A percentile compares a stretch with the other conserved stretches of the same genome.
These are phyloP conservation scores for Chromis chromis DNA, from an alignment of 2,797 vertebrate genomes.

Conservation along the genomic window DNA sequence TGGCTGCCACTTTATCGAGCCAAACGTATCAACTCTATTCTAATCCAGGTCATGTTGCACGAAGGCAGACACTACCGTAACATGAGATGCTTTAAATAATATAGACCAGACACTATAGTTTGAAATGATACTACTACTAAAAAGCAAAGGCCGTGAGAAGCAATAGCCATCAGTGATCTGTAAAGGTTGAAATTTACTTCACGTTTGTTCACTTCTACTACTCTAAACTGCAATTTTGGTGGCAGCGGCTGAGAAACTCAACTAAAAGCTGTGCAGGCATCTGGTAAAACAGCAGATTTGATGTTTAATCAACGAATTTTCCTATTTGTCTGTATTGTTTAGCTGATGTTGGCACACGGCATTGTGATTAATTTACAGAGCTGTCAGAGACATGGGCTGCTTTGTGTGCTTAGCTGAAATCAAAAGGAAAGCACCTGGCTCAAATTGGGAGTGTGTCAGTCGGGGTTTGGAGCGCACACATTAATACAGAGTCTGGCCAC, in stretches of 20 bases:
- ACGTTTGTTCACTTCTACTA: too few relatives aligned
- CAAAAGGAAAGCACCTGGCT: slow-evolving; percentile 23
- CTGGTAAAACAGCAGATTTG: background rate
- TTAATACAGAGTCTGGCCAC: slow-evolving; percentile 5
- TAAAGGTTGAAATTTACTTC: too few relatives aligned
- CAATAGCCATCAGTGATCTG: too few relatives aligned
- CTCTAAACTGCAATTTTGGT: background rate
- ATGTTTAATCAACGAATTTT: background rate
- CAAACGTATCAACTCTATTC: too few relatives aligned
- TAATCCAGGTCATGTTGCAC: background rate
- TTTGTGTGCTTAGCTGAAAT: background rate
- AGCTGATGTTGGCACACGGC: too few relatives aligned
- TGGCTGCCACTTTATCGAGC: too few relatives aligned
- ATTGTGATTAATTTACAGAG: too few relatives aligned
- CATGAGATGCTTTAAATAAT: background rate
- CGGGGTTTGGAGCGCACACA: background rate
- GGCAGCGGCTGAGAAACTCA: background rate
- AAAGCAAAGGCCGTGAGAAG: too few relatives aligned
- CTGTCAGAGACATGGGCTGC: background rate
- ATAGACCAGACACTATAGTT: background rate
- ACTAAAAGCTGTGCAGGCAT: background rate
- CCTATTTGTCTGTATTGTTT: background rate
- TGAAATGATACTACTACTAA: background rate
- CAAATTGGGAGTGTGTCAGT: background rate
- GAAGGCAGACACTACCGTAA: background rate